Evolutionary conservation across 2,113 vertebrate genomes (phyloP).

Genomic region (Actenoides hombroni): DNA sequence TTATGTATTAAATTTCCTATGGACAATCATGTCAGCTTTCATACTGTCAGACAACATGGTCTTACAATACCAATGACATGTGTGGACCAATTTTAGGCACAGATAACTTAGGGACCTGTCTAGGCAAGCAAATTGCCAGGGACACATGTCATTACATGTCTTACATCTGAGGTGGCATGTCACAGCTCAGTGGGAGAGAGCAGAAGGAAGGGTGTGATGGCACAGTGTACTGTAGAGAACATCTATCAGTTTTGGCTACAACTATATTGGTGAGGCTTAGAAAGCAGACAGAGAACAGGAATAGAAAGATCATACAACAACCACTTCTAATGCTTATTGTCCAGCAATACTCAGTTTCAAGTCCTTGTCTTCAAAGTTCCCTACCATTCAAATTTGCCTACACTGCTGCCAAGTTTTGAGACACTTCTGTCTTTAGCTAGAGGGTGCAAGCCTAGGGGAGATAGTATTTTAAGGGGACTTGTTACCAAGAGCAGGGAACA

Average conservation of each 20-base stretch:
- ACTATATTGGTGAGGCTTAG: not conserved
- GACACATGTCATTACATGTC: not conserved
- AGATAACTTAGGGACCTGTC: not conserved
- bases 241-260: not conserved
- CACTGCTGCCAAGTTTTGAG: not conserved
- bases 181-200: not conserved
- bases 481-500: not conserved
- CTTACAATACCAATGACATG: not conserved
- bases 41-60: not conserved
- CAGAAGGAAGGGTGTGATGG: not conserved
- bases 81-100: not conserved
- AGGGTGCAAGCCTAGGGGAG: not conserved
- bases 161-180: not conserved
- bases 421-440: not conserved
- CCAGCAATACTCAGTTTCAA: not conserved
- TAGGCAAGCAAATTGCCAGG: not conserved
- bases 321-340: not conserved
- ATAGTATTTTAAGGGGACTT: not conserved
- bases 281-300: not conserved
- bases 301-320: not conserved
- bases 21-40: not conserved
- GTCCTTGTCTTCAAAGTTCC: not conserved
- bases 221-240: not conserved
- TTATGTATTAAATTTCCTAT: not conserved
- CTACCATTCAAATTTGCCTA: not conserved